Evolutionary conservation across 2,888 invertebrate genomes (phyloP), one percentile per base, ranked within the genome.

Genomic region (Portevinia maculata): DNA sequence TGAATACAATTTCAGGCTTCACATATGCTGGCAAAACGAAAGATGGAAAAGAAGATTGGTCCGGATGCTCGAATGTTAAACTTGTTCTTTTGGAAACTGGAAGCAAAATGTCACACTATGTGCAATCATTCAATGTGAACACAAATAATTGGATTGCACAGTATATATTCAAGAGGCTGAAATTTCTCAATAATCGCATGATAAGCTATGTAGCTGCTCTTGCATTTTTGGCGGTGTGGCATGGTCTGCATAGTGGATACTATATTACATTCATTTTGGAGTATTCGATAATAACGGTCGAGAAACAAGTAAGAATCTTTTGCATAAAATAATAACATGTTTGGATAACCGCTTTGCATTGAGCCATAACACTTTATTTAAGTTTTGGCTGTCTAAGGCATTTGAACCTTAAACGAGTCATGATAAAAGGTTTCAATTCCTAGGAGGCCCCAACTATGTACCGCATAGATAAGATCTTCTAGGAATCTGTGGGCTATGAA

Each of bases 91-190:
- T 96, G 88, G 98, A 99, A 91, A 93, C 94, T 37, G 95, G 97
- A 2, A 94, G 94, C 9, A 95, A 95, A 84, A 97, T 97, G 91
- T 94, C 95, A 76, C 95, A 97, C 87, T 96, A 97, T 88, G 97
- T 99, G 48, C 93, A 94, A 75, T 96, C 98, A 41, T 99, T 99
- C 91, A 99, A 99, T 90, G 96, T 95, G 78, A 98, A 98, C 90
- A 99, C 99, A 0, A 99, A 99, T 91, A 93, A 94, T 64, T 99
- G 99, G 95, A 96, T 98, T 71, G 95, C 95, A 0, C 96, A 97
- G 91, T 98, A 99, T 89, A 92, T 99, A 19, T 99, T 97, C 92
- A 99, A 99, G 89, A 93, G 99, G 2, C 92, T 99, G 44, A 96
- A 95, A 88, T 99, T 98, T 90, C 92, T 99, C 53, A 96, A 96